A percentile compares a stretch with the other conserved stretches of the same genome.
Conservation (phyloP, 2,888 invertebrate genomes). For the Sepioteuthis lessoniana region DNA sequence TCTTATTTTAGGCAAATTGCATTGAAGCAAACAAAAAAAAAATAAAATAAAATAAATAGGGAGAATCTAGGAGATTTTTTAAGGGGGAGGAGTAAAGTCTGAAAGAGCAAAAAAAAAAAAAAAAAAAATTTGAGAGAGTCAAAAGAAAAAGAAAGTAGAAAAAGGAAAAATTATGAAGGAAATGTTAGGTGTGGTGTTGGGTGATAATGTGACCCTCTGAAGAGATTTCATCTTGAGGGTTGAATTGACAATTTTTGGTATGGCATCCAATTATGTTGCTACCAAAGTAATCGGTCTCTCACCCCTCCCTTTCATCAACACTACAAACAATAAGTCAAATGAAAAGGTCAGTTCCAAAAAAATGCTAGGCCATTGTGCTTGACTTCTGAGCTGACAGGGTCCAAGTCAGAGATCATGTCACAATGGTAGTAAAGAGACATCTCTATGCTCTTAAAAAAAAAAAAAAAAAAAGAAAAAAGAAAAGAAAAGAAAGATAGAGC, state of each 20-base stretch:
- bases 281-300: background rate
- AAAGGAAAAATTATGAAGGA: background rate
- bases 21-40: background rate
- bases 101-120: background rate
- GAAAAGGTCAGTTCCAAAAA: background rate
- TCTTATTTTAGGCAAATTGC: background rate
- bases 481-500: no score
- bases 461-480: no score
- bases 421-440: background rate
- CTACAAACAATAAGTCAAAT: background rate
- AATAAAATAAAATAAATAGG: background rate
- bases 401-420: constrained; percentile 6
- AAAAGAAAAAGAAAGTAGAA: background rate
- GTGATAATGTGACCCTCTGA: background rate
- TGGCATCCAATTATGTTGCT: background rate
- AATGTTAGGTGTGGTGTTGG: background rate
- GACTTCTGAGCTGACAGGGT: background rate
- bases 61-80: no score
- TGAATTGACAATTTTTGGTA: background rate
- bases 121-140: background rate
- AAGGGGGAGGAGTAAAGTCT: no score
- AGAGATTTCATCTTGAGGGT: background rate
- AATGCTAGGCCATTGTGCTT: background rate
- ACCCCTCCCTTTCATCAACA: background rate
- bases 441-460: no score